phyloP scores from a whole-genome alignment of 2,888 invertebrate species.

The Sialis lutaria region DNA sequence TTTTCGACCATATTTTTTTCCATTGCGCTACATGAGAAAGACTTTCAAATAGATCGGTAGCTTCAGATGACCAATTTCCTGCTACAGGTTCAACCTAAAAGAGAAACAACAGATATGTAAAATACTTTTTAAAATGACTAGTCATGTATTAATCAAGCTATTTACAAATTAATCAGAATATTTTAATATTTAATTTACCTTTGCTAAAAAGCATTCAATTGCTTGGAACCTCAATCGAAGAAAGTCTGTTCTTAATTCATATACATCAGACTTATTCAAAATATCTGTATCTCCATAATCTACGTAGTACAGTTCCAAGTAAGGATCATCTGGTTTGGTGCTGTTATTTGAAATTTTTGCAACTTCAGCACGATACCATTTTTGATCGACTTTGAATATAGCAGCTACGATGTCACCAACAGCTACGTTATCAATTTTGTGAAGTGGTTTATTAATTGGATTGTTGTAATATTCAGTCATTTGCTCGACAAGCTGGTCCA shows the following conservation, averaged over 20 bases:
- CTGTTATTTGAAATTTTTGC: conserved; percentile 42
- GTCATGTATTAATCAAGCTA: neutral
- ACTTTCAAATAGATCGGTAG: conserved; percentile 49
- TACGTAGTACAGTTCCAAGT: conserved; percentile 57
- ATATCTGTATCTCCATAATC: conserved; percentile 77
- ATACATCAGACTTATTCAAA: conserved; percentile 44
- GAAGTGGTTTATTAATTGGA: conserved; percentile 41
- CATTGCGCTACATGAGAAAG: conserved; percentile 60
- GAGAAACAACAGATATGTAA: conserved; percentile 8
- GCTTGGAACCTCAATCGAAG: conserved; percentile 63
- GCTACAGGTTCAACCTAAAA: conserved; percentile 20
- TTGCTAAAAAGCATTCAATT: conserved; percentile 69
- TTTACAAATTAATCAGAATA: too few species aligned
- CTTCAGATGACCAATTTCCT: conserved; percentile 41
- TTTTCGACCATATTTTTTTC: conserved; percentile 60
- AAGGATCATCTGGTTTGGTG: conserved; percentile 33
- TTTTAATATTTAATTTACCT: conserved; percentile 13
- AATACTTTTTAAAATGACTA: conserved; percentile 1
- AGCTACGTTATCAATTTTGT: conserved; percentile 32
- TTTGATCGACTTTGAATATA: conserved; percentile 60
- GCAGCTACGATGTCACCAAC: conserved; percentile 75
- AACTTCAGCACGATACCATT: conserved; percentile 57
- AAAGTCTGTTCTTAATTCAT: conserved; percentile 59
- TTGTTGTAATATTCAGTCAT: conserved; percentile 70
- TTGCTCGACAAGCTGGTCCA: conserved; percentile 60